Percentiles rank a stretch among this genome's conserved stretches.
These are phyloP conservation scores for Corvus hawaiiensis DNA, from an alignment of 2,113 vertebrate genomes.

Conservation along the genomic window DNA sequence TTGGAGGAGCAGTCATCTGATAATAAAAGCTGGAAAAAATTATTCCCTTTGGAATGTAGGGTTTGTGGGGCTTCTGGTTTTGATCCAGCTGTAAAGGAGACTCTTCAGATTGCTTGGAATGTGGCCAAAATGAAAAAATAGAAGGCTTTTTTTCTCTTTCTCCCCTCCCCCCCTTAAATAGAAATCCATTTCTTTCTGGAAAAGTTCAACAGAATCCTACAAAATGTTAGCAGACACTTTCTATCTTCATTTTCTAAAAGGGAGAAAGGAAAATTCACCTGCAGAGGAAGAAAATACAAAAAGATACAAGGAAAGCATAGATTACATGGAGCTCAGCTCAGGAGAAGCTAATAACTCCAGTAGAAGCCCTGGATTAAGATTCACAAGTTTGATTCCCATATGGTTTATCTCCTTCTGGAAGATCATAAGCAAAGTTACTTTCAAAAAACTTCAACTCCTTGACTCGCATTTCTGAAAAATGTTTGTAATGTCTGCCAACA, in stretches of 20 bases:
- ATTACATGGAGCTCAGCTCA: neutral
- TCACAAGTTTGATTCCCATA: neutral
- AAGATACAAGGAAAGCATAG: neutral
- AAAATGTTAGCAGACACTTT: neutral
- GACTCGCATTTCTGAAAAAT: neutral
- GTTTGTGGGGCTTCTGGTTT: neutral
- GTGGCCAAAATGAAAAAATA: neutral
- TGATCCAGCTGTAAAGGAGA: neutral
- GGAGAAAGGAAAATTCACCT: neutral
- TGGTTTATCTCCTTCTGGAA: neutral
- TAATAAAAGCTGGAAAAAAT: neutral
- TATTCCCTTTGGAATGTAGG: neutral
- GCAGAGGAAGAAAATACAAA: neutral
- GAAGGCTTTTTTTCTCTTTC: neutral
- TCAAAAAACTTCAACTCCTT: neutral
- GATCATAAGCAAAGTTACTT: neutral
- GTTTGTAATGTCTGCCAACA: neutral
- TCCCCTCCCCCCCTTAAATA: fast-evolving
- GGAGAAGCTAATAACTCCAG: neutral
- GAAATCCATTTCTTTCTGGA: neutral
- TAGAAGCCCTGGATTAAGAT: neutral
- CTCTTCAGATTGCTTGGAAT: neutral
- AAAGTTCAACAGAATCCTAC: neutral
- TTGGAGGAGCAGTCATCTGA: neutral
- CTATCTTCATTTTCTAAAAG: neutral